Conservation (phyloP, 1,140 invertebrate genomes). For the Drosophila yakuba region DNA sequence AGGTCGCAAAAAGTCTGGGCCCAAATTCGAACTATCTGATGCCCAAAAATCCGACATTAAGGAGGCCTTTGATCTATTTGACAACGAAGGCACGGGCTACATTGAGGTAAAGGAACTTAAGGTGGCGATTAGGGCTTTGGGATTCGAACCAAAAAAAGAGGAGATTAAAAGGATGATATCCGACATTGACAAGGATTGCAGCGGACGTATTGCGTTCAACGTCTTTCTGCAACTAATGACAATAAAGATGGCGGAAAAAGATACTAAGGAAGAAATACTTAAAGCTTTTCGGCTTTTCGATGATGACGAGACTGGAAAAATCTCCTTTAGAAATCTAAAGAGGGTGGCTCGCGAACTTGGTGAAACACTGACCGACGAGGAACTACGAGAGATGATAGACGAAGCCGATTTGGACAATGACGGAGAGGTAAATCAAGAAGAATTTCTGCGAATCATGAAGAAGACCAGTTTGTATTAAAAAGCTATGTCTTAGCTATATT, state of each 20-base stretch:
- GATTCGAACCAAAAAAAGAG: constrained; percentile 98
- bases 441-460: constrained; percentile 98
- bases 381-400: constrained; percentile 98
- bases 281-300: constrained; percentile 98
- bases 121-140: constrained; percentile 95
- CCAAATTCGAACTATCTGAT: constrained; percentile 93
- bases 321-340: constrained; percentile 98
- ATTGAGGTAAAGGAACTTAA: constrained; percentile 97
- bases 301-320: constrained; percentile 97
- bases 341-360: constrained; percentile 97
- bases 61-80: constrained; percentile 98
- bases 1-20: constrained; percentile 87
- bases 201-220: constrained; percentile 94
- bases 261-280: constrained; percentile 97
- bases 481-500: too few species aligned
- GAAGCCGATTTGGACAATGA: constrained; percentile 98
- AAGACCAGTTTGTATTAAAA: constrained; percentile 97
- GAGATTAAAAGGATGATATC: constrained; percentile 97
- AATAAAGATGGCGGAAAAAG: constrained; percentile 97
- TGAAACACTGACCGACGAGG: constrained; percentile 97
- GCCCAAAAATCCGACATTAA: constrained; percentile 97
- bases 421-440: constrained; percentile 97
- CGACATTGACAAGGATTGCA: constrained; percentile 94
- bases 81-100: constrained; percentile 93
- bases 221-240: constrained; percentile 97